Evolutionary conservation across 2,888 invertebrate genomes (phyloP), one percentile per base, ranked within the genome.

Genomic region (Andrena fulva): DNA sequence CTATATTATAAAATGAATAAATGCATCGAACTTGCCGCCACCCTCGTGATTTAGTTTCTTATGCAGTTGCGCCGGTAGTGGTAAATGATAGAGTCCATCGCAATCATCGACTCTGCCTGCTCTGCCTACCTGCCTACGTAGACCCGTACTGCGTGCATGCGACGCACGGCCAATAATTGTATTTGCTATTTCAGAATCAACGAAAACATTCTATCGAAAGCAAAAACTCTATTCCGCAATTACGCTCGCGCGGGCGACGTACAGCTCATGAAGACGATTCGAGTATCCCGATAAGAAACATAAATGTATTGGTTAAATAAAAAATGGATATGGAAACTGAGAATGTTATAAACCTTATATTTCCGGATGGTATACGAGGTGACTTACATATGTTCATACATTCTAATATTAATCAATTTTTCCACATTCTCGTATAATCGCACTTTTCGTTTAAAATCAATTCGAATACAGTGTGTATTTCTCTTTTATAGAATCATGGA

Each of bases 291-390:
- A n/a, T 16, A 3, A n/a, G 16, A 70, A 50, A 60, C 48, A 82
- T 72, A 73, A 83, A 83, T 77, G 77, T 73, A 66, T 77, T 56
- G 20, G 66, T 59, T 60, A 73, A 70, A 52, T 77, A 35, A 82
- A 86, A 76, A 56, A 95, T 95, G 95, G 94, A 94, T 84, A 89
- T 94, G 62, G 95, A 95, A 89, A 94, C 94, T 12, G 94, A 94
- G 81, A 94, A 94, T 90, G 93, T 95, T 75, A 93, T 95, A 72
- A 94, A 95, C 85, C 90, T 95, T 69, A 91, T 95, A 70, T 95
- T 95, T 91, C 94, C 95, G 16, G 91, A 94, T 83, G 95, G 94
- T 75, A 91, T 94, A 85, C 93, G 94, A 92, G 94, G 95, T 95
- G 89, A 81, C 12, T 68, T 77, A 63, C 16, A 16, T 5, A 42